Base-by-base conservation (phyloP, 1,140 invertebrate genomes). In the Cherax quadricarinatus region DNA sequence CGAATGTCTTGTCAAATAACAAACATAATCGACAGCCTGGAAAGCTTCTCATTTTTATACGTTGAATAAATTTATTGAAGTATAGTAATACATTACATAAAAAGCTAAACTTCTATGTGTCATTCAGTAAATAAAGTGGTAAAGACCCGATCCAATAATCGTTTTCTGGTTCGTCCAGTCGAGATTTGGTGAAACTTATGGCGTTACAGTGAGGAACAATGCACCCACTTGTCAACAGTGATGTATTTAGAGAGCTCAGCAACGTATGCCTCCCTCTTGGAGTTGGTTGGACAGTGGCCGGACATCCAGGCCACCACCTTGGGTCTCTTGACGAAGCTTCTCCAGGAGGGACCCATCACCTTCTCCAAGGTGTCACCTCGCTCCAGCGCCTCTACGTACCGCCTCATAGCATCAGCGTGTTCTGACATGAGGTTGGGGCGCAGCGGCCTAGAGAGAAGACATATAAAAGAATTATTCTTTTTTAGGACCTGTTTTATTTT, bases 181-280 rank as follows among this genome's bases (percentile, higher is more conserved):
- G 2, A 41, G 30, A 0, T 1, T 41, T 41, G 30, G 30, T 41
- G 30, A 41, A 41, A 41, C 30, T 1, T 41, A 41, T 2, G 30
- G 30, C 2, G 30, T 41, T 41, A 41, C 30, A 41, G 30, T 41
- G 30, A 41, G 30, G 30, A 41, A 41, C 30, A 41, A 41, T 41
- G 30, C 24, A 66, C 88, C 70, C 66, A 89, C 88, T 48, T 89
- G 41, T 75, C 80, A 12, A 89, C 79, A 6, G 41, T 7, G 3
- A 89, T 18, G 88, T 89, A 89, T 48, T 89, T 83, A 9, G 53
- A 12, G 5, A 89, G 80, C 62, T 89, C 57, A 7, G 18, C 4
- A 16, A 89, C 80, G 80, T 89, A 89, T n/a, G 83, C 30, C 80
- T 89, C 88, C 30, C 88, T 60, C 41, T 30, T 89, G 4, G 88